Base-by-base conservation (phyloP, 1,140 invertebrate species). In the Drosophila ogumai region DNA sequence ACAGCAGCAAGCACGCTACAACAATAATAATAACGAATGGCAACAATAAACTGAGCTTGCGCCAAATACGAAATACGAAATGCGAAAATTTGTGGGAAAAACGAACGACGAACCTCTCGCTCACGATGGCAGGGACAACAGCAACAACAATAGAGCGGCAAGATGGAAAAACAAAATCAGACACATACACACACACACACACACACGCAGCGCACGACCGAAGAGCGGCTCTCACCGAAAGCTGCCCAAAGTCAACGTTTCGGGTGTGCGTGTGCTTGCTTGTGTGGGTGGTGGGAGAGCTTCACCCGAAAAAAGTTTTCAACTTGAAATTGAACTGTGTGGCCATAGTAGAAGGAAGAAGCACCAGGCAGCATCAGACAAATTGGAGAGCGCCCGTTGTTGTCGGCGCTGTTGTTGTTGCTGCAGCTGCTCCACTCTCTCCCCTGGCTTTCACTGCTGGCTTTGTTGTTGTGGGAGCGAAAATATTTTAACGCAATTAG, bases 401-500 rank as follows among this genome's bases (percentile, higher is more conserved):
- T 73, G 60, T 54, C 46, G 56, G 43, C 38, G 17, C 15, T 41
- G 55, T 59, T 59, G 46, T 36, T 38, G 46, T 19, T 71, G 50
- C 65, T 58, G 47, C 55, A 59, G 41, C 34, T 22, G 31, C 52
- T 71, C 43, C 15, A 17, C 69, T 72, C 69, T 72, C 67, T 52
- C 47, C 71, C 31, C 56, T 68, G 63, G 46, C 63, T 74, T 19
- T 67, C 38, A 47, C 19, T 15, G 46, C 12, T 79, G 68, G 67
- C 41, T 63, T 75, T 77, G 82, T 86, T 86, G 82, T 75, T 79
- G 82, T 77, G 82, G 82, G 82, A 87, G 84, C 84, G 52, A 79
- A 87, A 87, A 87, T 87, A 87, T 87, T 87, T 87, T 87, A 87
- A 87, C 84, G 84, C 84, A 87, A 87, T 88, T 90, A 88, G 81